A percentile compares a stretch with the other conserved stretches of the same genome.
phyloP scores from a whole-genome alignment of 2,797 vertebrate species.

The Sparus aurata region DNA sequence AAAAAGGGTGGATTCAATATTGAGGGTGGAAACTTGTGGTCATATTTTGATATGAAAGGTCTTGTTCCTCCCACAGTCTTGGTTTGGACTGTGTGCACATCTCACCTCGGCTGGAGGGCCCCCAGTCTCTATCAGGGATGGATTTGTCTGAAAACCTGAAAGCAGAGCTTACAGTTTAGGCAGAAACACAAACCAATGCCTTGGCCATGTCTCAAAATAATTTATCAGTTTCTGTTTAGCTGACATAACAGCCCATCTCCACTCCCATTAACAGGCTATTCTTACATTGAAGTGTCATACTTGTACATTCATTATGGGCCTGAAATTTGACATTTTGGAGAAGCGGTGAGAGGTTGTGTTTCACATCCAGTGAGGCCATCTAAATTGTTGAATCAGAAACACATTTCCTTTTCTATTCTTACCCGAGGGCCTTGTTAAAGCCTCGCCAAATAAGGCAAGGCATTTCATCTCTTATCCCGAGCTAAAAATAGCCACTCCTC shows the following conservation, averaged over 20 bases:
- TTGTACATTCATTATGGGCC: slow-evolving; percentile 13
- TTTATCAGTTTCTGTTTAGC: slow-evolving; percentile 18
- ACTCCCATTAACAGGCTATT: slow-evolving; percentile 8
- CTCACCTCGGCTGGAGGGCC: slow-evolving; percentile 82
- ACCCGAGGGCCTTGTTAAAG: slow-evolving; percentile 72
- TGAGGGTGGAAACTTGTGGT: background rate
- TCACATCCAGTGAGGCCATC: slow-evolving; percentile 41
- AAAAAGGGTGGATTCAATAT: slow-evolving; percentile 2
- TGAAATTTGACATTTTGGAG: slow-evolving; percentile 15
- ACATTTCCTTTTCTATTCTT: slow-evolving; percentile 75
- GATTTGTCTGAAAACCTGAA: slow-evolving; percentile 86
- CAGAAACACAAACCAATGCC: slow-evolving; percentile 37
- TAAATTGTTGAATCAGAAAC: slow-evolving; percentile 66
- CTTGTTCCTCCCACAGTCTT: background rate
- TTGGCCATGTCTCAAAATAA: slow-evolving; percentile 25
- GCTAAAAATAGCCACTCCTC: slow-evolving; percentile 83
- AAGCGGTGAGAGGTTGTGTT: slow-evolving; percentile 12
- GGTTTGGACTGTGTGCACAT: slow-evolving; percentile 13
- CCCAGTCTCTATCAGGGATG: slow-evolving; percentile 79
- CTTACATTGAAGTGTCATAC: slow-evolving; percentile 22
- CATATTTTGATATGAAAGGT: background rate
- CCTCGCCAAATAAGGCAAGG: slow-evolving; percentile 88
- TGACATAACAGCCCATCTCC: slow-evolving; percentile 20
- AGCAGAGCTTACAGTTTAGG: slow-evolving; percentile 56
- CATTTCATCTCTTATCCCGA: slow-evolving; percentile 78